Conservation (phyloP, 2,888 invertebrate species). For the Ferdinandea cuprea region DNA sequence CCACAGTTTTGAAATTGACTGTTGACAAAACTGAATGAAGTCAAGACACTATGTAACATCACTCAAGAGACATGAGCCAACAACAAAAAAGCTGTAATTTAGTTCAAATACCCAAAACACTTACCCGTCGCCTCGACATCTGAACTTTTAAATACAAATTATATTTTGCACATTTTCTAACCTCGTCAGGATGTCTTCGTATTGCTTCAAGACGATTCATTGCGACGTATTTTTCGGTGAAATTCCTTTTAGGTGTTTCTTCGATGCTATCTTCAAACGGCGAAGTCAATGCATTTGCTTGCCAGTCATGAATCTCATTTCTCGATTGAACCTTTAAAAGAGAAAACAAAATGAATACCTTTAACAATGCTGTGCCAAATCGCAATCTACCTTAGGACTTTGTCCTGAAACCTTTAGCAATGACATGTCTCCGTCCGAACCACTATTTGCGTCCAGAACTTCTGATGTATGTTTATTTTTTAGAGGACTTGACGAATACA, state of each 20-base stretch:
- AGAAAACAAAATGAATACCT: not conserved
- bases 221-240: not conserved
- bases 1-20: too few relatives aligned
- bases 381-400: too few relatives aligned
- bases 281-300: not conserved
- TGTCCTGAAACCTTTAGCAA: conserved; percentile 15
- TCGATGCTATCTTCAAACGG: not conserved
- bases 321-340: not conserved
- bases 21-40: too few relatives aligned
- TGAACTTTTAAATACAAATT: conserved; percentile 32
- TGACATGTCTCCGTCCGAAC: conserved; percentile 7
- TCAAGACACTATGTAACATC: too few relatives aligned
- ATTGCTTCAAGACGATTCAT: conserved; percentile 27
- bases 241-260: not conserved
- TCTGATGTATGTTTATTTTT: too few relatives aligned
- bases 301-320: conserved; percentile 29
- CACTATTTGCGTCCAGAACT: not conserved
- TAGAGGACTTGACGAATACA: not conserved
- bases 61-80: too few relatives aligned
- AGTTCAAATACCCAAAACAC: not conserved
- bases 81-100: not conserved
- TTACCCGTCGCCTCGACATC: conserved; percentile 21
- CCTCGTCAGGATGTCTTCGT: conserved; percentile 4
- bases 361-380: not conserved
- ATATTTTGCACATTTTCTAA: conserved; percentile 42